A percentile compares a stretch with the other conserved stretches of the same genome.
These are phyloP conservation scores for Harmothoe impar DNA, from an alignment of 2,888 invertebrate species.

Conservation along the genomic window DNA sequence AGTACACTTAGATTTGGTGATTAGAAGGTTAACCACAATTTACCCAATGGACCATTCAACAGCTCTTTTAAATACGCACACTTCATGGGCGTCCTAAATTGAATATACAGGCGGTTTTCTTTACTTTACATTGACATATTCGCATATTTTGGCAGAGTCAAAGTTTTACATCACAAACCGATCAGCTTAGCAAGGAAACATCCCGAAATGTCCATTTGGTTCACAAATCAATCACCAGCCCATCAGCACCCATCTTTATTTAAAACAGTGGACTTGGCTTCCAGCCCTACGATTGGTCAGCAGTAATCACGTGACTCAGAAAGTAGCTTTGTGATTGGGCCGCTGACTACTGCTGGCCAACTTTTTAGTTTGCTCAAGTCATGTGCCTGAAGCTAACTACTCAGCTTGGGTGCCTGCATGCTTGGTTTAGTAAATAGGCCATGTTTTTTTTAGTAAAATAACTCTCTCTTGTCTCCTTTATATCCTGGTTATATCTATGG, in stretches of 20 bases:
- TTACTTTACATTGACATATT: not conserved
- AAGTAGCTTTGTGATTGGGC: slow-evolving; percentile 33
- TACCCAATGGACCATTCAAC: slow-evolving; percentile 40
- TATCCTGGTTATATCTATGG: too few species aligned
- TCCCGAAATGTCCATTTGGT: not conserved
- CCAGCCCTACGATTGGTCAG: slow-evolving; percentile 45
- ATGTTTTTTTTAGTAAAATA: too few species aligned
- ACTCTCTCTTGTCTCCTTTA: too few species aligned
- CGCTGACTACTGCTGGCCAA: slow-evolving; percentile 52
- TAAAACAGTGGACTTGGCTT: not conserved
- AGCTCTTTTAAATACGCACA: not conserved
- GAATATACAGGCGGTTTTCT: not conserved
- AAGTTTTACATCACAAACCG: not conserved
- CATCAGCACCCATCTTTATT: slow-evolving; percentile 12
- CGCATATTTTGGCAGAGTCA: slow-evolving; percentile 9
- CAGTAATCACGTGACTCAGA: slow-evolving; percentile 53
- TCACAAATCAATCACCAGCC: not conserved
- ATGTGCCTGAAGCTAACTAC: slow-evolving; percentile 5
- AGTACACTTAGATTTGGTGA: not conserved
- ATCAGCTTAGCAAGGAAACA: not conserved
- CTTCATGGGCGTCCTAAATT: not conserved
- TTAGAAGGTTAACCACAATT: not conserved
- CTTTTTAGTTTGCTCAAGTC: slow-evolving; percentile 26
- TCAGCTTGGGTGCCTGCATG: slow-evolving; percentile 1
- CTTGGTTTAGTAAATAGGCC: too few species aligned